Base-by-base conservation (phyloP, 1,140 invertebrate genomes). In the Leucophenga varia region DNA sequence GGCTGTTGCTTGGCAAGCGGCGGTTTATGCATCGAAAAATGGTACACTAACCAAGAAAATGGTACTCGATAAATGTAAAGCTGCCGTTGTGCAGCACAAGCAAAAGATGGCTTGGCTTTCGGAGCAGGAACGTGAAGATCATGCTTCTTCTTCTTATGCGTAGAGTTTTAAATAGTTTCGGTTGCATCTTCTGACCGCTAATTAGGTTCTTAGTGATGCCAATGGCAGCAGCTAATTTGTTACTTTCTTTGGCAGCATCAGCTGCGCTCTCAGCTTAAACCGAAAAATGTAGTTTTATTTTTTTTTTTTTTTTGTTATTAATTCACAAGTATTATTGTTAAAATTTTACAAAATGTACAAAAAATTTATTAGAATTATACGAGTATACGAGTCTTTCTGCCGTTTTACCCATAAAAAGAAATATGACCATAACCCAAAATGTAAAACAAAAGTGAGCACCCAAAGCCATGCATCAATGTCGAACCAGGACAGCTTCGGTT, bases 1-100 rank as follows among this genome's bases (percentile, higher is more conserved):
- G 47, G 96, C 91, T n/a, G 91, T 98, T 2, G 87, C 93, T 9
- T 99, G 97, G 97, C 87, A 97, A 78, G 92, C 93, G 0, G 86
- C 90, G 7, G 95, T 95, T 0, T 99, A 96, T 78, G 91, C 95
- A 1, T 97, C 94, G 0, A 88, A 92, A 60, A 88, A 97, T 72
- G 96, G 96, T 4, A 72, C 94, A 1, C 81, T 99, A 9, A 98
- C 94, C 0, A 84, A 91, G 60, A 81, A 88, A 55, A 98, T 99
- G 90, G 89, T 97, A 9, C 79, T 96, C 38, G 87, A 90, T 19
- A 86, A 87, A 41, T 91, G 92, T 35, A 72, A 83, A 32, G 90
- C 95, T 61, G 86, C 93, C 32, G 81, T 93, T 12, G 78, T 80
- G 50, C 90, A 95, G 69, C 92, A 97, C 65, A 83, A 83, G 52